Evolutionary conservation across 2,113 vertebrate species (phyloP).

Genomic region (Ctenomys sociabilis): DNA sequence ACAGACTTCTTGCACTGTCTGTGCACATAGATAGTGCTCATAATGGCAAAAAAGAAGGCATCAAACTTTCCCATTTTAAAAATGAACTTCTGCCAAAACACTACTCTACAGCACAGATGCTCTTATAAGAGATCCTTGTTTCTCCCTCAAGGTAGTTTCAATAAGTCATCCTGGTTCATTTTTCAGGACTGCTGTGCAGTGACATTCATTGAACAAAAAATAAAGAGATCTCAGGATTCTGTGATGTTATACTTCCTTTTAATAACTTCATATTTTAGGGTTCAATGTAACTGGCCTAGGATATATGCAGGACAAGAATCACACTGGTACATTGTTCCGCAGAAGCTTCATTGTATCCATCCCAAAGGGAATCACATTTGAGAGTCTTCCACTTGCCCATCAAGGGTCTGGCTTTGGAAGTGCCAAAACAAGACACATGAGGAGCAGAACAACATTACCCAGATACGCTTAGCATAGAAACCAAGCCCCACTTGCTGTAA

Average conservation of each 20-base stretch:
- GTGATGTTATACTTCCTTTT: constrained; percentile 21
- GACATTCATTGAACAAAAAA: background rate
- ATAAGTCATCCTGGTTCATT: background rate
- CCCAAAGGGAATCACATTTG: background rate
- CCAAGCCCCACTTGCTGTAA: constrained; percentile 84
- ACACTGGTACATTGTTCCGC: accelerated
- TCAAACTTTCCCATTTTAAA: background rate
- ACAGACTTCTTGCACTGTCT: background rate
- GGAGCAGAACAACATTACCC: constrained; percentile 76
- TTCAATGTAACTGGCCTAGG: background rate
- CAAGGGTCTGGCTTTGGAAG: constrained; percentile 50
- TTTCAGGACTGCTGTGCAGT: background rate
- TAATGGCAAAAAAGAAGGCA: background rate
- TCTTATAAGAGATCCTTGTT: background rate
- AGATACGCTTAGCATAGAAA: constrained; percentile 84
- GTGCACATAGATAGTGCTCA: background rate
- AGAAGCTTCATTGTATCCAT: accelerated
- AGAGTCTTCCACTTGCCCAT: background rate
- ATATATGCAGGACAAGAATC: background rate
- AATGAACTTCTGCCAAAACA: background rate
- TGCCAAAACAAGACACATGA: constrained; percentile 64
- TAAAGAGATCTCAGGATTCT: background rate
- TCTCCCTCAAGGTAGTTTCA: background rate
- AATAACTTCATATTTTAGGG: constrained; percentile 7
- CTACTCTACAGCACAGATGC: background rate